Base-by-base conservation (phyloP, 2,113 vertebrate species). In the Furnarius figulus region DNA sequence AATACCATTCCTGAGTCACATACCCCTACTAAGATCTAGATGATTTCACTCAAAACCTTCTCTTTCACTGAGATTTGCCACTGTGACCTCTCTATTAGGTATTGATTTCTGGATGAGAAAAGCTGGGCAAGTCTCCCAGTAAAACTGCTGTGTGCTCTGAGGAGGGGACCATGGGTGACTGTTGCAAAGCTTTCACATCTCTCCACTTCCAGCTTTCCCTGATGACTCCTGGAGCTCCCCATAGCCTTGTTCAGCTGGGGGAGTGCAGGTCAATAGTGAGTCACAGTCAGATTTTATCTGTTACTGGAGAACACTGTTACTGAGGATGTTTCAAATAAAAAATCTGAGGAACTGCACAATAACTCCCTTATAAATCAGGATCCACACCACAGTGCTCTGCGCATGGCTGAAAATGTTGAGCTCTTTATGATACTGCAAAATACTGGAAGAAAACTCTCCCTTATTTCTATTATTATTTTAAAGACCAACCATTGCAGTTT, bases 21-120 rank as follows among this genome's bases (percentile, higher is more conserved):
- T 2, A 18, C 28, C 20, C 23, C 42, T 88, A 67, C 37, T 47
- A 55, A 1, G 1, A 83, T 30, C 42, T 23, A 25, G 63, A 75
- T 44, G 30, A 86, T 56, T 85, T 91, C 56, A 56, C 30, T 59
- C 78, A 56, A 17, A 76, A 28, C 63, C 88, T 61, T 86, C 33
- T 68, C 19, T 86, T 95, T 67, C 72, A 44, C 9, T 78, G 31
- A 58, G 70, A 49, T 55, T 85, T 93, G 55, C 53, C 67, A 71
- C 49, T 47, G 47, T 61, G 80, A 62, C n/a, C 28, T 56, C 52
- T 80, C 67, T 44, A 42, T 47, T 10, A 59, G 52, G 37, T 47
- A 85, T 16, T 21, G 23, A 19, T 40, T 90, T 72, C 15, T 79
- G 37, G 10, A 24, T 46, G 49, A 33, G 72, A 62, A 85, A 75